Evolutionary conservation across 1,140 invertebrate species (phyloP).

Genomic region (Ostrea denselamellosa): DNA sequence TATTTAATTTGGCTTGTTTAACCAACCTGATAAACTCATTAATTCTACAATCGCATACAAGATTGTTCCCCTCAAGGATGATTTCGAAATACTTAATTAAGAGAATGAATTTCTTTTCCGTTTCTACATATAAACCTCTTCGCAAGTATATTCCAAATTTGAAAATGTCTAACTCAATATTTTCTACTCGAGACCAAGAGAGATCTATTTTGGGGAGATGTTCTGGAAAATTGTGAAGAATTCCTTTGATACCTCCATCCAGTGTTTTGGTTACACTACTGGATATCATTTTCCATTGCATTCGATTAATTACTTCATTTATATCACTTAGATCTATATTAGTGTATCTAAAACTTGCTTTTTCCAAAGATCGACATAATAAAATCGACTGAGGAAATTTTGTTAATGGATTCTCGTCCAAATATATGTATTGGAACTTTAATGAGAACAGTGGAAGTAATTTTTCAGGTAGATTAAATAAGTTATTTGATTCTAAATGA

Average conservation of each 20-base stretch:
- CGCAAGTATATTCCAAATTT: neutral
- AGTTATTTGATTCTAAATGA: slow-evolving; percentile 57
- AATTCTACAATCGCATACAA: slow-evolving; percentile 65
- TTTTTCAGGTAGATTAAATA: slow-evolving; percentile 44
- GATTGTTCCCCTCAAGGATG: slow-evolving; percentile 51
- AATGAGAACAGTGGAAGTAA: slow-evolving; percentile 51
- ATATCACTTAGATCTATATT: slow-evolving; percentile 60
- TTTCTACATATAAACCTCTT: slow-evolving; percentile 7
- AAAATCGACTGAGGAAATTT: slow-evolving; percentile 60
- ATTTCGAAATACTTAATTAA: slow-evolving; percentile 64
- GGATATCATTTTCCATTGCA: slow-evolving; percentile 38
- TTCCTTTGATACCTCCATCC: slow-evolving; percentile 48
- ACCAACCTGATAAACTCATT: slow-evolving; percentile 59
- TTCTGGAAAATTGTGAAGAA: slow-evolving; percentile 43
- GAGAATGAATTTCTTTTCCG: slow-evolving; percentile 45
- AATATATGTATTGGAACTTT: slow-evolving; percentile 50
- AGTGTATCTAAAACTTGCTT: slow-evolving; percentile 56
- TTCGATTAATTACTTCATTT: slow-evolving; percentile 20
- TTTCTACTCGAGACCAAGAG: slow-evolving; percentile 50
- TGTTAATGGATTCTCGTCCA: slow-evolving; percentile 62
- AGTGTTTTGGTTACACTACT: slow-evolving; percentile 55
- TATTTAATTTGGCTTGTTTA: neutral
- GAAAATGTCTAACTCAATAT: slow-evolving; percentile 36
- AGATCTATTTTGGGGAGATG: slow-evolving; percentile 57
- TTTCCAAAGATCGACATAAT: slow-evolving; percentile 55